A percentile compares a stretch with the other conserved stretches of the same genome.
These are phyloP conservation scores for Drosophila pectinifera DNA, from an alignment of 1,140 invertebrate species.

Conservation along the genomic window DNA sequence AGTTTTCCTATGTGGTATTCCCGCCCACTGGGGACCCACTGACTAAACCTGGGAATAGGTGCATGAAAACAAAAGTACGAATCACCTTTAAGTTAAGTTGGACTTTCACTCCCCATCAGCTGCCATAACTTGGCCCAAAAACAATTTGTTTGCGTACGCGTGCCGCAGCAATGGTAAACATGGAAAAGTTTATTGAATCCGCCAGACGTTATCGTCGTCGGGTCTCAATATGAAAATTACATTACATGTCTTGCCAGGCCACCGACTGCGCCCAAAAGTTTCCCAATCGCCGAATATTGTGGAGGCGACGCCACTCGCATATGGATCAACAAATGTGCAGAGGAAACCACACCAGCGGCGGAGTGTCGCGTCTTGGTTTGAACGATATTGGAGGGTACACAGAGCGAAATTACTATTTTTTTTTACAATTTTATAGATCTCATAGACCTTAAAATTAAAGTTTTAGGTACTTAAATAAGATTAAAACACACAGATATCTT, in stretches of 20 bases:
- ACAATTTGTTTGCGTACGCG: constrained; percentile 35
- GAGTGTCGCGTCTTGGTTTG: not conserved
- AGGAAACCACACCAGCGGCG: constrained; percentile 31
- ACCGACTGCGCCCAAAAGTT: constrained; percentile 60
- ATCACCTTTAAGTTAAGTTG: constrained; percentile 20
- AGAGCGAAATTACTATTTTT: not conserved
- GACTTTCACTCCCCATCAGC: constrained; percentile 21
- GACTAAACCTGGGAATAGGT: constrained; percentile 1
- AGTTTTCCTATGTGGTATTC: constrained; percentile 45
- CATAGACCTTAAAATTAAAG: too few species aligned
- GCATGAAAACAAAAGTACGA: constrained; percentile 1
- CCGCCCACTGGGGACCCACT: not conserved
- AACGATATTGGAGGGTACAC: not conserved
- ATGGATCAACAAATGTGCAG: constrained; percentile 54
- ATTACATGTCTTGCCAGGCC: constrained; percentile 39
- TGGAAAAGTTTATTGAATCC: constrained; percentile 71
- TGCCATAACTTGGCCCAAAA: constrained; percentile 33
- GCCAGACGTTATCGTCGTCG: constrained; percentile 48
- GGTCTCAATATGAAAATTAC: constrained; percentile 57
- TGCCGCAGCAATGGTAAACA: constrained; percentile 65
- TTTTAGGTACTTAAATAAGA: too few species aligned
- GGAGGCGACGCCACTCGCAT: constrained; percentile 16
- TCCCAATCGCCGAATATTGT: constrained; percentile 36
- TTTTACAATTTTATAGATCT: too few species aligned
- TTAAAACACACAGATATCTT: too few species aligned